phyloP scores from a whole-genome alignment of 2,888 invertebrate species.

The Adela reaumurella region DNA sequence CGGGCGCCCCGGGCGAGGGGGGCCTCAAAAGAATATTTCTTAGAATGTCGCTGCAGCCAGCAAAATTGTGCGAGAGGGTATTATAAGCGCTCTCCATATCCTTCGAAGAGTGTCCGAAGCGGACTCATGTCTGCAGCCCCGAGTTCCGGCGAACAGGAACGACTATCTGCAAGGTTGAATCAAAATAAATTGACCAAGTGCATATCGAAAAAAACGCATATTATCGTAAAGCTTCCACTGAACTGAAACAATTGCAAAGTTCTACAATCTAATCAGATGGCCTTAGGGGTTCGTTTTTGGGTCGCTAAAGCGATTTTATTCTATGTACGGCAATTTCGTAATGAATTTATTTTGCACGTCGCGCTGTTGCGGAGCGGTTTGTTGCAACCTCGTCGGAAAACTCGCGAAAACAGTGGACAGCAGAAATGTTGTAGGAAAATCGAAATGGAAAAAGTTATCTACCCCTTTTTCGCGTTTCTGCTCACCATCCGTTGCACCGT shows the following conservation, averaged over 20 bases:
- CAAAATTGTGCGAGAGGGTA: conserved; percentile 35
- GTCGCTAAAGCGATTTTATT: no score
- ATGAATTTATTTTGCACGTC: background rate
- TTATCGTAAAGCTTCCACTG: background rate
- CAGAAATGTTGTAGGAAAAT: background rate
- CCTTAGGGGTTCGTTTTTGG: no score
- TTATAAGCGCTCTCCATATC: background rate
- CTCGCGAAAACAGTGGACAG: background rate
- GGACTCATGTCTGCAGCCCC: background rate
- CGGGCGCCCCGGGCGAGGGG: conserved; percentile 18
- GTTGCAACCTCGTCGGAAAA: background rate
- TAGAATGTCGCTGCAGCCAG: conserved; percentile 47
- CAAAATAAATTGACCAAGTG: background rate
- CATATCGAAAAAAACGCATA: background rate
- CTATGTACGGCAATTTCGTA: background rate
- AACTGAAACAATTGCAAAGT: background rate
- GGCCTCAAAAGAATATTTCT: conserved; percentile 51
- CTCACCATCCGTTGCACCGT: background rate
- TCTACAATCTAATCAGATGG: background rate
- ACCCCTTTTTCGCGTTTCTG: background rate
- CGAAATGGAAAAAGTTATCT: background rate
- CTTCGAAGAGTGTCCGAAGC: background rate
- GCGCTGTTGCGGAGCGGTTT: background rate
- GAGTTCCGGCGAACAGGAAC: background rate
- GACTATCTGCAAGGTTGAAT: background rate